Evolutionary conservation across 2,797 vertebrate species (phyloP), one percentile per base, ranked within the genome.

Genomic region (Glyptemys insculpta): DNA sequence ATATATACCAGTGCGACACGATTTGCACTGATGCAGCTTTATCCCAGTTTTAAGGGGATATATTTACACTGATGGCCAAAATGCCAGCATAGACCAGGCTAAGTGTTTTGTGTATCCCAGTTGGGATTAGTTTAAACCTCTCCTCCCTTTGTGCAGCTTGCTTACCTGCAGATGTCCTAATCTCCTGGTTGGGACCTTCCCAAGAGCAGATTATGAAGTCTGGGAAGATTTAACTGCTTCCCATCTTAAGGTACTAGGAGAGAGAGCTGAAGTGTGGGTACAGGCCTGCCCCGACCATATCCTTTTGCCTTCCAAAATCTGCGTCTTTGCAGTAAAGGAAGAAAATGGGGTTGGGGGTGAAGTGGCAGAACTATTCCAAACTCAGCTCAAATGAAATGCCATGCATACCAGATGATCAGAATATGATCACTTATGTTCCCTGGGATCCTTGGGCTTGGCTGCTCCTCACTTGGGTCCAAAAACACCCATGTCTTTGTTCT

Each of bases 121-220:
- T 87, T 86, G 76, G 83, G 37, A 57, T 34, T 44, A 53, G 83
- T n/a, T 80, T 57, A 15, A 37, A 14, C 2, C 34, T 41, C 14
- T 29, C 44, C 83, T 50, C 88, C 41, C 37, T 52, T 84, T 2
- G 84, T 92, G 52, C 85, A 18, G 44, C 6, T 53, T 50, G 62
- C 44, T 44, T 87, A 47, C 91, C 65, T 68, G n/a, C 65, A 37
- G 65, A 68, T 31, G n/a, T 68, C n/a, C 19, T 68, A 68, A 68
- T 68, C n/a, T 95, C 79, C 5, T 1, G 3, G 87, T 68, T 23
- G 86, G 27, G 25, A 3, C 90, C 93, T 95, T 90, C 72, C 89
- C 34, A 82, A 88, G 53, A 95, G 49, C 27, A 88, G 90, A 21
- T 90, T 57, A 31, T 85, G 81, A 88, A 88, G 16, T 52, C 90